Evolutionary conservation across 2,113 vertebrate species (phyloP).

Genomic region (Labrus mixtus): DNA sequence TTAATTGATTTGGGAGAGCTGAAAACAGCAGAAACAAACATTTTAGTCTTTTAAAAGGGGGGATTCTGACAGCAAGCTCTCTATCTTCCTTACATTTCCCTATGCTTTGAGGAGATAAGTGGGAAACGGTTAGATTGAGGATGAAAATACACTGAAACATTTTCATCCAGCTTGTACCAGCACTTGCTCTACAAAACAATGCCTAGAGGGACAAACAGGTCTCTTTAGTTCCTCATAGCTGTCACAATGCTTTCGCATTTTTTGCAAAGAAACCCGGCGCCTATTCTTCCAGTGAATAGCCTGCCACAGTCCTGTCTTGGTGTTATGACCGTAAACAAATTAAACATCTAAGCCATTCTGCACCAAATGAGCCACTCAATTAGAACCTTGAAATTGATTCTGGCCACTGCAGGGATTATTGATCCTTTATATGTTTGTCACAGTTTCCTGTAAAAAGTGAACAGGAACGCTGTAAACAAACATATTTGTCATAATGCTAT

Average conservation of each 20-base stretch:
- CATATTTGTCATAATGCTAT: conserved; percentile 42
- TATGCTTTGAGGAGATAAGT: conserved; percentile 75
- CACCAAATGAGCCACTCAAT: conserved; percentile 79
- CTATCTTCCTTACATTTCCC: conserved; percentile 64
- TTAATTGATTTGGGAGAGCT: conserved; percentile 77
- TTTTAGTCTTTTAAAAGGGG: conserved; percentile 41
- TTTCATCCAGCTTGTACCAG: conserved; percentile 57
- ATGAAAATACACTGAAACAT: conserved; percentile 69
- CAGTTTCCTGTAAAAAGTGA: conserved; percentile 68
- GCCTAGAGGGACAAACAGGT: conserved; percentile 74
- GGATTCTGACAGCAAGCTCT: conserved; percentile 64
- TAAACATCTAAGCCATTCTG: conserved; percentile 75
- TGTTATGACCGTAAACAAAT: conserved; percentile 79
- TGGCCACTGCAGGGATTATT: conserved; percentile 80
- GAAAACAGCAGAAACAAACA: conserved; percentile 72
- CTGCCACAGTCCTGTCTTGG: conserved; percentile 65
- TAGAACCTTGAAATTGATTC: conserved; percentile 82
- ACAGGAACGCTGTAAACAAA: conserved; percentile 59
- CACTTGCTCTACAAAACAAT: conserved; percentile 71
- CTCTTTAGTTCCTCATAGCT: conserved; percentile 78
- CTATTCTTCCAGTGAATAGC: conserved; percentile 67
- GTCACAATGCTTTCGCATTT: conserved; percentile 76
- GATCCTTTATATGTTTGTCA: conserved; percentile 77
- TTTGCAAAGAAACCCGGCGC: conserved; percentile 63
- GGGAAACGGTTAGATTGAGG: conserved; percentile 62